Evolutionary conservation across 2,797 vertebrate genomes (phyloP), one percentile per base, ranked within the genome.

Genomic region (Rhinogobio ventralis): DNA sequence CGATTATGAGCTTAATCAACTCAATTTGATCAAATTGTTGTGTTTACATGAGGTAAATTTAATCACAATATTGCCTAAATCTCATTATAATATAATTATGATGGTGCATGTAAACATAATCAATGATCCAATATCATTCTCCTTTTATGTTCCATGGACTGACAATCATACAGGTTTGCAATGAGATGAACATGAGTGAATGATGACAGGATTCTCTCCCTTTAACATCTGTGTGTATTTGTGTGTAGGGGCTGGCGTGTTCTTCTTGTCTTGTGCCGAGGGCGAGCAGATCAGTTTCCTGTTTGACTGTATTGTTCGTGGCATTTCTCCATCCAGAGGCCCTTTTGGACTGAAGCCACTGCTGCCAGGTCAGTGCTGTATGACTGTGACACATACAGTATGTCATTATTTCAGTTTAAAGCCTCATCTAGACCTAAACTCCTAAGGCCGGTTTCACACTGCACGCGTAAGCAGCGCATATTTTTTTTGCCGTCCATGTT

Each of bases 271-370:
- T n/a, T 97, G 96, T 0, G 55, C 94, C 0, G 97, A 99, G 90
- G 96, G 97, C 15, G 97, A 99, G 91, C 97, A 97, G 92, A 99
- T 99, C 96, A 99, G 97, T 93, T 99, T 99, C 92, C 95, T 99
- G 20, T 98, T 99, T 0, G 98, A 99, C 95, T 99, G 98, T 90
- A 96, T 98, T 51, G 97, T 99, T 80, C 94, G 97, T 0, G 98
- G 98, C 92, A 95, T 99, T 94, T 97, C 97, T 67, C 98, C 97
- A 0, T 97, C 94, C 79, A 96, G 96, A 90, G 96, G 96, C 87
- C 97, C 97, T 1, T 97, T 97, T 73, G 97, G 98, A 92, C 93
- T 99, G 88, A 95, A 94, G 90, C 98, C 97, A 1, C 92, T 96
- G 69, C 93, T 98, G 81, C 97, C 98, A 96, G 98, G 98, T 98